These are phyloP conservation scores for Sturnira hondurensis DNA, from an alignment of 2,113 vertebrate genomes.

Conservation along the genomic window DNA sequence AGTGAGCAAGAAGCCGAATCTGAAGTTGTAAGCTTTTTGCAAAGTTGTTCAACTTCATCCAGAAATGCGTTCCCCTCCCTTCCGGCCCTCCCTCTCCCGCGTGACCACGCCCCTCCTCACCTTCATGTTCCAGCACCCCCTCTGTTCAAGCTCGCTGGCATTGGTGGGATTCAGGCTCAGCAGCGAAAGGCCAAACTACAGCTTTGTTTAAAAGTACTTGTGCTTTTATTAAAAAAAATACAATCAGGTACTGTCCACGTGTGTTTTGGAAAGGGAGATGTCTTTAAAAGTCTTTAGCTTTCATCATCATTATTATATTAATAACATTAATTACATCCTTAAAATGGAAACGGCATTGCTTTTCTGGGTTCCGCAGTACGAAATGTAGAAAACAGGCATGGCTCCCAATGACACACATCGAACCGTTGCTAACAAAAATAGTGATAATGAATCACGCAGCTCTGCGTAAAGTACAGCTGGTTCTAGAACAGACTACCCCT, in stretches of 20 bases:
- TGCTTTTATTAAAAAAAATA: constrained; percentile 86
- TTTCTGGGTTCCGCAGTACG: constrained; percentile 66
- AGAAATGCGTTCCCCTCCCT: not conserved
- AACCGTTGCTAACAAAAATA: constrained; percentile 71
- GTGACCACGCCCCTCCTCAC: not conserved
- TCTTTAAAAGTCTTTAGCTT: constrained; percentile 78
- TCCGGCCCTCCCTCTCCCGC: fast-evolving
- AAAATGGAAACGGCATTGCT: constrained; percentile 70
- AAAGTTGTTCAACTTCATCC: not conserved
- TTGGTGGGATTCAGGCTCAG: constrained; percentile 47
- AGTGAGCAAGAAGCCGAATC: not conserved
- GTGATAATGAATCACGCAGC: constrained; percentile 74
- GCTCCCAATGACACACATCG: constrained; percentile 59
- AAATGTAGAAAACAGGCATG: constrained; percentile 64
- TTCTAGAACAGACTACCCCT: constrained; percentile 79
- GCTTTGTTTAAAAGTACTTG: constrained; percentile 81
- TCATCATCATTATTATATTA: constrained; percentile 83
- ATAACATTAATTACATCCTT: constrained; percentile 83
- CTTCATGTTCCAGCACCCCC: not conserved
- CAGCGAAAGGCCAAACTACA: constrained; percentile 36
- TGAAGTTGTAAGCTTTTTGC: not conserved
- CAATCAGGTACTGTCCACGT: constrained; percentile 83
- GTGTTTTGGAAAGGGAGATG: constrained; percentile 77
- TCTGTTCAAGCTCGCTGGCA: not conserved
- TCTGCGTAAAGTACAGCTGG: constrained; percentile 79